Evolutionary conservation across 2,888 invertebrate genomes (phyloP).

Genomic region (Caenorhabditis sinica): DNA sequence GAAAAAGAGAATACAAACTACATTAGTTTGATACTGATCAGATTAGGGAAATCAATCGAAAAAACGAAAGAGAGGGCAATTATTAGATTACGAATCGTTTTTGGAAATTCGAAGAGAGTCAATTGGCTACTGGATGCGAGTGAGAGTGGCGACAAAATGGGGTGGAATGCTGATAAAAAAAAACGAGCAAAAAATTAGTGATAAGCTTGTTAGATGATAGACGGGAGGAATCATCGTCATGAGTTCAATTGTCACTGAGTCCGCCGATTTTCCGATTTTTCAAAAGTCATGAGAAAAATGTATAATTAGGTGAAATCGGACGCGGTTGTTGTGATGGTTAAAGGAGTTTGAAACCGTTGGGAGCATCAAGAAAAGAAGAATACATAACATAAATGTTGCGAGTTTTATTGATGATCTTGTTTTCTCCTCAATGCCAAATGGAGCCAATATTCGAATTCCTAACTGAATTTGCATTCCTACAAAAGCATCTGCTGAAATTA

Average conservation of each 20-base stretch:
- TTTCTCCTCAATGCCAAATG: not conserved
- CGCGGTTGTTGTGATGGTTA: slow-evolving; percentile 1
- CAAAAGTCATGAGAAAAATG: slow-evolving; percentile 37
- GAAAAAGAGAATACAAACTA: not conserved
- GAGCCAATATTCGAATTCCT: not conserved
- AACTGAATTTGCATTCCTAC: not conserved
- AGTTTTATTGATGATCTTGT: not conserved
- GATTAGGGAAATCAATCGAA: slow-evolving; percentile 10
- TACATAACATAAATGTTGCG: not conserved
- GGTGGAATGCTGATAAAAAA: slow-evolving; percentile 58
- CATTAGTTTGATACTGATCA: slow-evolving; percentile 2
- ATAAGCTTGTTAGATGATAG: slow-evolving; percentile 44
- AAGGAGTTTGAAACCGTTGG: not conserved
- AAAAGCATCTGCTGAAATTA: not conserved
- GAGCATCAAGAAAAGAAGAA: not conserved
- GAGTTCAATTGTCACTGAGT: slow-evolving; percentile 53
- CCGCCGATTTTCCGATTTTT: slow-evolving; percentile 32
- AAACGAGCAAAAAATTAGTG: slow-evolving; percentile 43
- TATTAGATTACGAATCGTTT: slow-evolving; percentile 44
- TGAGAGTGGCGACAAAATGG: slow-evolving; percentile 44
- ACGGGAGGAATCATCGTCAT: slow-evolving; percentile 46
- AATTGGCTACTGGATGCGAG: slow-evolving; percentile 51
- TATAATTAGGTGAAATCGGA: slow-evolving; percentile 34
- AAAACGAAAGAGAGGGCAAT: slow-evolving; percentile 14
- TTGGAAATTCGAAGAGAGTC: slow-evolving; percentile 21